Percentiles rank a stretch among this genome's conserved stretches.
phyloP scores from a whole-genome alignment of 2,113 vertebrate genomes.

The Festucalex cinctus region DNA sequence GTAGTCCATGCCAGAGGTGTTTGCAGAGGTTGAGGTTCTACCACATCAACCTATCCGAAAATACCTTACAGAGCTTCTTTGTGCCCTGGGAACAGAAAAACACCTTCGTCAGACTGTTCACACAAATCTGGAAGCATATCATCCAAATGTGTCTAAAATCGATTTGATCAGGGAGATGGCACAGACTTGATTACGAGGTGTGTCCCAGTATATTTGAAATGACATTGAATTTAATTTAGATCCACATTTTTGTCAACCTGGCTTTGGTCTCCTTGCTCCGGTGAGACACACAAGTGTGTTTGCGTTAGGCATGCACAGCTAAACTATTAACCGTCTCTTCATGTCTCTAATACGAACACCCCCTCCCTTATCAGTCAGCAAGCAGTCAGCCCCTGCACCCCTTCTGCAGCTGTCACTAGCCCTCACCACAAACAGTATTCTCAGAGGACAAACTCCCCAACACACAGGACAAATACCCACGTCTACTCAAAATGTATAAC shows the following conservation, averaged over 20 bases:
- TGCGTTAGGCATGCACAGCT: slow-evolving; percentile 46
- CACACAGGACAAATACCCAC: slow-evolving; percentile 64
- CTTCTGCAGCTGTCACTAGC: slow-evolving; percentile 79
- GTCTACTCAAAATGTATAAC: slow-evolving; percentile 63
- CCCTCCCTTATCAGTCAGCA: slow-evolving; percentile 82
- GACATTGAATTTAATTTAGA: slow-evolving; percentile 37
- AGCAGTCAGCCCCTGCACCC: slow-evolving; percentile 77
- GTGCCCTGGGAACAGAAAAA: not conserved
- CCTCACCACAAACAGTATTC: slow-evolving; percentile 63
- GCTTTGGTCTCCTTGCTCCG: slow-evolving; percentile 9
- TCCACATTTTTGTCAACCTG: slow-evolving; percentile 76
- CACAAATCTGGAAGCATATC: not conserved
- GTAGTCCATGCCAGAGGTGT: not conserved
- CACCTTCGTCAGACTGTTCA: not conserved
- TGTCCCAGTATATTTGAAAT: slow-evolving; percentile 43
- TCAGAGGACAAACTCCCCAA: slow-evolving; percentile 70
- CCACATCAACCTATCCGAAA: not conserved
- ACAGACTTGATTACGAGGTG: not conserved
- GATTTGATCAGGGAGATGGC: not conserved
- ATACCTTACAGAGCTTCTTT: not conserved
- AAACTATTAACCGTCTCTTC: slow-evolving; percentile 77
- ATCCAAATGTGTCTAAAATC: not conserved
- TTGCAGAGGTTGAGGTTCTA: not conserved
- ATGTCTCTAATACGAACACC: slow-evolving; percentile 74
- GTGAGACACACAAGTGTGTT: slow-evolving; percentile 42